Evolutionary conservation across 2,888 invertebrate genomes (phyloP).

Genomic region (Blastobasis adustella): DNA sequence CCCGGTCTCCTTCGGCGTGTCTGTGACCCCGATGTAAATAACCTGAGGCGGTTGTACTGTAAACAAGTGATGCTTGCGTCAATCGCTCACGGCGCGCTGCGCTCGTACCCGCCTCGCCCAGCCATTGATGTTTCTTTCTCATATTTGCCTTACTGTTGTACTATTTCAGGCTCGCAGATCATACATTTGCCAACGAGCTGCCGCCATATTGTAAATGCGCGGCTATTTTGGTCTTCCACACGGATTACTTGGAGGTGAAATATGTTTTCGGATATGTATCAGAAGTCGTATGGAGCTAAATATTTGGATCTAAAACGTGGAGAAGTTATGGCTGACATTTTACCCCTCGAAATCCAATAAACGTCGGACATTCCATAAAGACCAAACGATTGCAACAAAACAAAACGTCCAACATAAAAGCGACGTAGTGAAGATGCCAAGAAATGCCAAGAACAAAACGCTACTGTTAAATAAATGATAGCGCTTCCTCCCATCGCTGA

Average conservation of each 20-base stretch:
- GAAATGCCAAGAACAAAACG: conserved; percentile 13
- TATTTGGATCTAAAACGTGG: too few relatives aligned
- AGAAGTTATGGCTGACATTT: too few relatives aligned
- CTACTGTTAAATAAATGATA: conserved; percentile 10
- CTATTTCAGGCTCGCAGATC: conserved; percentile 37
- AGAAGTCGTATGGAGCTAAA: too few relatives aligned
- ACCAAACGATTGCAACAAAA: neutral
- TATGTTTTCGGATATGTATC: too few relatives aligned
- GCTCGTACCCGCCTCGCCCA: conserved; percentile 21
- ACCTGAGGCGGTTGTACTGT: conserved; percentile 66
- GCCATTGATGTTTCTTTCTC: conserved; percentile 36
- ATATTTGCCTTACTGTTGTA: conserved; percentile 33
- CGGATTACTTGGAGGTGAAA: too few relatives aligned
- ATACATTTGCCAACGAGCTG: conserved; percentile 22
- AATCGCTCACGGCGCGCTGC: conserved; percentile 43
- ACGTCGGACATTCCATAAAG: conserved; percentile 20
- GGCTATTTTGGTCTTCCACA: too few relatives aligned
- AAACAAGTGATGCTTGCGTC: conserved; percentile 70
- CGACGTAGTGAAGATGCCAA: conserved; percentile 10
- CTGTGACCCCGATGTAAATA: conserved; percentile 75
- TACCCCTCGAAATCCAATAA: conserved; percentile 18
- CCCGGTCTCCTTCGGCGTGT: conserved; percentile 66
- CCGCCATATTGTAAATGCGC: too few relatives aligned
- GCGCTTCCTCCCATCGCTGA: conserved; percentile 8
- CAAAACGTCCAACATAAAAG: neutral